Conservation (phyloP, 2,113 vertebrate genomes). For the Leucoraja erinaceus region DNA sequence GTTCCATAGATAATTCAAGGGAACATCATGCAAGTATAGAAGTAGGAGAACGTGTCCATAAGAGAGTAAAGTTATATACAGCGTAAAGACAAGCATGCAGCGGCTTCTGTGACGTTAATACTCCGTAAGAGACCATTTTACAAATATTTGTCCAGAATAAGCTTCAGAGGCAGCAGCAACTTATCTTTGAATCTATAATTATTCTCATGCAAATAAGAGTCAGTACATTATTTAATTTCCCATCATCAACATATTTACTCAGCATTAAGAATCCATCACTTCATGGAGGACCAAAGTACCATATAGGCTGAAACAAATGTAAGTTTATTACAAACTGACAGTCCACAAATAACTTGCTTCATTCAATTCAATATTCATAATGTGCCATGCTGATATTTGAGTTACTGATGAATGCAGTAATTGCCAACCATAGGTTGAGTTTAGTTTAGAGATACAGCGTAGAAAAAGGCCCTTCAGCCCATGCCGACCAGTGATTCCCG, state of each 20-base stretch:
- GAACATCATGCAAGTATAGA: too few species aligned
- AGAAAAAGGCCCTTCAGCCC: too few species aligned
- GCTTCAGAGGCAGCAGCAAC: neutral
- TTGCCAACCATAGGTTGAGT: neutral
- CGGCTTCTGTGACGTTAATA: neutral
- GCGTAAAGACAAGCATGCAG: too few species aligned
- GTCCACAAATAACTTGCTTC: neutral
- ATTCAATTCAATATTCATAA: neutral
- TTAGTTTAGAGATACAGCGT: too few species aligned
- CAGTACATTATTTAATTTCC: neutral
- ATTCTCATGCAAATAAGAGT: neutral
- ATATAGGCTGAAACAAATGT: neutral
- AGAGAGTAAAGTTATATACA: too few species aligned
- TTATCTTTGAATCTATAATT: neutral
- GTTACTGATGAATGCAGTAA: neutral
- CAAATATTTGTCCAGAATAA: neutral
- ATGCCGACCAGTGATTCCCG: too few species aligned
- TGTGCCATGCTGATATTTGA: neutral
- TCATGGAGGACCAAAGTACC: neutral
- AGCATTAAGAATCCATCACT: neutral
- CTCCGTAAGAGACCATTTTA: neutral
- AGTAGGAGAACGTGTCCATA: too few species aligned
- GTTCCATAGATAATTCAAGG: too few species aligned
- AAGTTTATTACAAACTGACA: neutral
- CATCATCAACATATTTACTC: neutral